Evolutionary conservation across 2,888 invertebrate genomes (phyloP), one percentile per base, ranked within the genome.

Genomic region (Andrena camellia): DNA sequence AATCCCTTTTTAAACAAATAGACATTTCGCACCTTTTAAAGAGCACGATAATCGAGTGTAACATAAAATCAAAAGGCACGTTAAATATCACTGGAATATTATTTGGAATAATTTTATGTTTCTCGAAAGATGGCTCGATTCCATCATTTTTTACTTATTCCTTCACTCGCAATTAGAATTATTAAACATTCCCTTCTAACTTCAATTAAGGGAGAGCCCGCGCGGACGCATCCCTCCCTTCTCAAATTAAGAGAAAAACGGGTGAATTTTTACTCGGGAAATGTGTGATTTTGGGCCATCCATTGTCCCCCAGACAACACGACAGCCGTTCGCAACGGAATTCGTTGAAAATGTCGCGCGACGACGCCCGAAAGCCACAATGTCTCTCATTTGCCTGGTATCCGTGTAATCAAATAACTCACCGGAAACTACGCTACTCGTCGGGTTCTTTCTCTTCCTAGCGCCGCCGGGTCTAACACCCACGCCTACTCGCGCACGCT

Each of bases 351-450:
- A 77, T 78, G 72, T 86, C 62, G n/a, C n/a, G 13, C 29, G 29
- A 31, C 4, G 57, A 23, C 57, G 57, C 31, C 54, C n/a, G 66
- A 59, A 69, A 78, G 62, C 78, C 73, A 54, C 63, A 52, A 57
- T 62, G 70, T 54, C 64, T 74, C 66, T 74, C 70, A 35, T 86
- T 85, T 66, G 7, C 54, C 68, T 57, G 57, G 17, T 70, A 50
- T 31, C 35, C 31, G 10, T 57, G 66, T 74, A 79, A 79, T 81
- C 78, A 70, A 81, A 79, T 84, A 79, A 81, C 60, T 66, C 35
- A 5, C 26, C 42, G 69, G 26, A 77, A 75, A 69, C 60, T 33
- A 60, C n/a, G 23, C 13, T 10, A 42, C 50, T 59, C 68, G 23
- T 63, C 60, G n/a, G n/a, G 35, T 69, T 69, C 75, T 69, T 83